Conservation (phyloP, 2,797 vertebrate genomes). For the Molossus alvarezi region DNA sequence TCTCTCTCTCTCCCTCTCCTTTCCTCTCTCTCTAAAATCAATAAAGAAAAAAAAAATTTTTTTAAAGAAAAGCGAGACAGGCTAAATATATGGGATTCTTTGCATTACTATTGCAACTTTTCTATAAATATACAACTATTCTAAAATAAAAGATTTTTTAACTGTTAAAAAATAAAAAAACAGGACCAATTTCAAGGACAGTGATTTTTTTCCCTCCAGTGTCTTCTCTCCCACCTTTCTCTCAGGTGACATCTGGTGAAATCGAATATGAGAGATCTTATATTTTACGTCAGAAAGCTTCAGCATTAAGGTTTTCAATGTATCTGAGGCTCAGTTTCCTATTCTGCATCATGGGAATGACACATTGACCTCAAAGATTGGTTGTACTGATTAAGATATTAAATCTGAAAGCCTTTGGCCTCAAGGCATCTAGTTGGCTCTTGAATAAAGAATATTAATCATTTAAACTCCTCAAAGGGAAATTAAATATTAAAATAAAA, state of each 20-base stretch:
- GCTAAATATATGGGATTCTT: neutral
- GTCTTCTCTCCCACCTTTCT: neutral
- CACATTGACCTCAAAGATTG: neutral
- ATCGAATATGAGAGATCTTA: neutral
- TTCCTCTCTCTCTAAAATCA: too few relatives aligned
- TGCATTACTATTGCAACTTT: neutral
- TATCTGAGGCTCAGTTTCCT: neutral
- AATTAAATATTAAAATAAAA: conserved; percentile 53
- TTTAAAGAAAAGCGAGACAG: neutral
- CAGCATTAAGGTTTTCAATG: neutral
- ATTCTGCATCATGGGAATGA: conserved; percentile 9
- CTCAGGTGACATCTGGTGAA: neutral
- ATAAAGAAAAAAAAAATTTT: neutral
- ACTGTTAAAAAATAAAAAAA: neutral
- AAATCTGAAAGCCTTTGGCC: neutral
- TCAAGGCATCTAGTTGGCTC: neutral
- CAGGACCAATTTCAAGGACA: neutral
- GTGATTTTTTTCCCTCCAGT: neutral
- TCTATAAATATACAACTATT: neutral
- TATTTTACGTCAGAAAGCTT: neutral
- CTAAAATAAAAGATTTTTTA: conserved; percentile 25
- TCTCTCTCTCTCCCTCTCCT: too few relatives aligned
- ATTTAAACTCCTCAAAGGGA: conserved; percentile 40
- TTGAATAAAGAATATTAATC: neutral
- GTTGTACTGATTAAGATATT: neutral